Evolutionary conservation across 1,140 invertebrate genomes (phyloP), one percentile per base, ranked within the genome.

Genomic region (Cydia splendana): DNA sequence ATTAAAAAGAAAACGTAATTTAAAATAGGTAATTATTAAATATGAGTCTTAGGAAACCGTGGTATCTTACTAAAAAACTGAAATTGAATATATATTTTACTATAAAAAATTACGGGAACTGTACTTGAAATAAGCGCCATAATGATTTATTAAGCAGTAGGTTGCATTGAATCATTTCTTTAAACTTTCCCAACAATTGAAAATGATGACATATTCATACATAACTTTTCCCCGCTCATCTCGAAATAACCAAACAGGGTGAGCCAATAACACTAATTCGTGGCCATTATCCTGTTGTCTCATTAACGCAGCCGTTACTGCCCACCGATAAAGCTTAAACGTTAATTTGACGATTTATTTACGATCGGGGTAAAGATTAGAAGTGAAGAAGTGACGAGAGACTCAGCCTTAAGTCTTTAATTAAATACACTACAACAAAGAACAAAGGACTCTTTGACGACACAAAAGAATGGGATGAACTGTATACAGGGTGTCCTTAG

Each of bases 321-420:
- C 65, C 73, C 71, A 75, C 79, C 76, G 79, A 78, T 79, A 77
- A 78, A 80, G 65, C 53, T 75, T 79, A 85, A 87, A 81, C 76
- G 80, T 85, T 86, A 86, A 86, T 88, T 88, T 87, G 88, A 85
- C 84, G 83, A 87, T 88, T 83, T 87, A 89, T 89, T 83, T 89
- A 76, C 79, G 67, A 38, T 34, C 74, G 48, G 79, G 79, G 77
- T 81, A 80, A 83, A 79, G 75, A 67, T 74, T 79, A 73, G 76
- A n/a, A 78, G 57, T 20, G 34, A n/a, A 62, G 42, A 18, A 24
- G 42, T n/a, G 42, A 76, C 20, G 24, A 53, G 15, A 28, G 18
- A 69, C n/a, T 62, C 20, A 6, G 57, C 10, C n/a, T 57, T 15
- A 34, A 34, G 5, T 53, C 51, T 75, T 75, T 53, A 74, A 51